A percentile compares a stretch with the other conserved stretches of the same genome.
phyloP scores from a whole-genome alignment of 2,797 vertebrate genomes.

The Buphagus erythrorhynchus region DNA sequence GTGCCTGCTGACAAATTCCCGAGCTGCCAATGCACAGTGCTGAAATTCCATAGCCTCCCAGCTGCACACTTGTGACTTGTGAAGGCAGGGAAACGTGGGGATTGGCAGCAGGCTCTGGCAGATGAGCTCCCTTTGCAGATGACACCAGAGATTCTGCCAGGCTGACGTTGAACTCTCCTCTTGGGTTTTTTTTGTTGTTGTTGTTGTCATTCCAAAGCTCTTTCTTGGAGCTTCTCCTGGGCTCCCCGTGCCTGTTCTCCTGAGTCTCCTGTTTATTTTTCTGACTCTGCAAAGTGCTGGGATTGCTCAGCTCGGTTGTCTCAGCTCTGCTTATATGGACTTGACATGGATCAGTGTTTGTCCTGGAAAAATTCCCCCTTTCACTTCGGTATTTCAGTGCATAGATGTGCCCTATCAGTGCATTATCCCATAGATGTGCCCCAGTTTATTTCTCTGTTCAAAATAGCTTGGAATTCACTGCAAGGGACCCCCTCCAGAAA shows the following conservation, averaged over 20 bases:
- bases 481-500: not conserved
- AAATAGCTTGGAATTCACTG: not conserved
- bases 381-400: not conserved
- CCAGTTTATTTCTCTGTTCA: not conserved
- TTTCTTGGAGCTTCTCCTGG: not conserved
- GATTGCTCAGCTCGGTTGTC: not conserved
- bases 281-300: not conserved
- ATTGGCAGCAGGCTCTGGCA: conserved; percentile 54
- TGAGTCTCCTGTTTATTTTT: not conserved
- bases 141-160: conserved; percentile 50
- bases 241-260: not conserved
- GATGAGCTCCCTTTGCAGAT: conserved; percentile 41
- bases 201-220: not conserved
- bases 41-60: conserved; percentile 36
- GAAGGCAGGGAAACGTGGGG: conserved; percentile 1
- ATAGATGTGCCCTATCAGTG: not conserved
- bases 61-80: conserved; percentile 32
- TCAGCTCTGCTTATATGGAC: not conserved
- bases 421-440: not conserved
- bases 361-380: not conserved
- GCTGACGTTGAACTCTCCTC: conserved; percentile 9
- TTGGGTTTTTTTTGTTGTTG: not conserved
- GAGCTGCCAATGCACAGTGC: conserved; percentile 17
- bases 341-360: not conserved
- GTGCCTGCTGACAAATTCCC: conserved; percentile 44